Evolutionary conservation across 2,113 vertebrate genomes (phyloP), one percentile per base, ranked within the genome.

Genomic region (Scalopus aquaticus): DNA sequence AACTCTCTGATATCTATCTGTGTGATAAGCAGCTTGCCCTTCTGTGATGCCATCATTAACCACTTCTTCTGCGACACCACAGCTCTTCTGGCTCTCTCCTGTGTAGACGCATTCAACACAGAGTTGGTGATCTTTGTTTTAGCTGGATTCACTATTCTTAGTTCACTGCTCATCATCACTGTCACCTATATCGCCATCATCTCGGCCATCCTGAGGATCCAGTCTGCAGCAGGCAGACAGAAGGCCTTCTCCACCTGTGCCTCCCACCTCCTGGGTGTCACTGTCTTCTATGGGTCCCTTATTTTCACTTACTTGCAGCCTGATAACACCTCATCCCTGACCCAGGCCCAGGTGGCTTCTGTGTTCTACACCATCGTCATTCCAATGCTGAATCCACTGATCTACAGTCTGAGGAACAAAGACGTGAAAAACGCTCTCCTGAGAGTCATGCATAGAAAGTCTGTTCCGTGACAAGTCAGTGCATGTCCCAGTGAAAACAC

Each of bases 171-270:
- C 30, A 64, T 94, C 11, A 94, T 94, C 37, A 64, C 17, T 0
- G 17, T 84, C 28, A 94, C 91, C 3, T 96, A 96, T 13, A 3
- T 62, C 0, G 39, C 56, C 85, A 96, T 96, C 79, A 84, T 98
- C 49, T 64, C 32, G 13, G 28, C 96, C 20, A 88, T 97, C 62
- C 72, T 97, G 76, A 94, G 30, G 42, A 97, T 97, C 46, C 19
- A 4, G 13, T 94, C 95, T 30, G 26, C 96, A 16, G 58, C 89
- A 42, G 91, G 96, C 26, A 94, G 94, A 64, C 77, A 58, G 60
- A 98, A 97, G 46, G 93, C 96, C 24, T 98, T 98, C 74, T 97
- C 97, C 62, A 98, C 97, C 37, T 98, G 97, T 7, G 65, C 92
- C 0, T 96, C 97, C 15, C 97, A 97, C 32, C 82, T 98, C 11